Conservation (phyloP, 2,888 invertebrate genomes). For the Cosmopolites sordidus region DNA sequence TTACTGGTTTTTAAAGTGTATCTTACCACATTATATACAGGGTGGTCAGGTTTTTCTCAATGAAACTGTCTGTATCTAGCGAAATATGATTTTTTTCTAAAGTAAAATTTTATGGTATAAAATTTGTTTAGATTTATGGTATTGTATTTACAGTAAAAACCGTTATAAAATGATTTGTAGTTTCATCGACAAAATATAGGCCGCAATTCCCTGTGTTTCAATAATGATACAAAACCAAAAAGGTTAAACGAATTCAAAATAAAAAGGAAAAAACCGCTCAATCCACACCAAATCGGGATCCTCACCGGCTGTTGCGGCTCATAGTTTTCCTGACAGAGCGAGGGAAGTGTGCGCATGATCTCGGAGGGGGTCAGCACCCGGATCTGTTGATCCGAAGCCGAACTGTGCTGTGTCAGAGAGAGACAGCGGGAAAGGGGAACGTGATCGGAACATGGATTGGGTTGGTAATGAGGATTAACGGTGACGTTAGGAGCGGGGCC, state of each 20-base stretch:
- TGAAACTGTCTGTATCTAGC: too few relatives aligned
- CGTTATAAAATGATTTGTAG: too few relatives aligned
- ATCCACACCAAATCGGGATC: conserved; percentile 37
- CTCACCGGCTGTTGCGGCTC: conserved; percentile 53
- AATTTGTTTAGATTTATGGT: too few relatives aligned
- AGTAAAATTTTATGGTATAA: too few relatives aligned
- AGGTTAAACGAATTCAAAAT: conserved; percentile 4
- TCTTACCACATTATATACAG: too few relatives aligned
- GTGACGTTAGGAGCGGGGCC: conserved; percentile 67
- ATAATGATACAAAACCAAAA: background rate
- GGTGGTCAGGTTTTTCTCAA: too few relatives aligned
- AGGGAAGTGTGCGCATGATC: conserved; percentile 87
- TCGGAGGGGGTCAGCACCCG: conserved; percentile 84
- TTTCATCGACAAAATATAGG: too few relatives aligned
- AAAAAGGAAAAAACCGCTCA: conserved; percentile 6
- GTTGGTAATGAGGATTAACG: conserved; percentile 57
- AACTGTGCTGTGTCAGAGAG: conserved; percentile 45
- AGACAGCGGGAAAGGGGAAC: conserved; percentile 27
- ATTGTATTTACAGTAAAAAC: too few relatives aligned
- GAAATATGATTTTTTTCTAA: too few relatives aligned
- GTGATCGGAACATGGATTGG: conserved; percentile 20
- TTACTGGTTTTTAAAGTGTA: too few relatives aligned
- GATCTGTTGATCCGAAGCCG: conserved; percentile 71
- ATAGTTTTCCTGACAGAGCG: conserved; percentile 70
- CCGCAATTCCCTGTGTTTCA: too few relatives aligned